Evolutionary conservation across 2,113 vertebrate species (phyloP).

Genomic region (Oreochromis niloticus): DNA sequence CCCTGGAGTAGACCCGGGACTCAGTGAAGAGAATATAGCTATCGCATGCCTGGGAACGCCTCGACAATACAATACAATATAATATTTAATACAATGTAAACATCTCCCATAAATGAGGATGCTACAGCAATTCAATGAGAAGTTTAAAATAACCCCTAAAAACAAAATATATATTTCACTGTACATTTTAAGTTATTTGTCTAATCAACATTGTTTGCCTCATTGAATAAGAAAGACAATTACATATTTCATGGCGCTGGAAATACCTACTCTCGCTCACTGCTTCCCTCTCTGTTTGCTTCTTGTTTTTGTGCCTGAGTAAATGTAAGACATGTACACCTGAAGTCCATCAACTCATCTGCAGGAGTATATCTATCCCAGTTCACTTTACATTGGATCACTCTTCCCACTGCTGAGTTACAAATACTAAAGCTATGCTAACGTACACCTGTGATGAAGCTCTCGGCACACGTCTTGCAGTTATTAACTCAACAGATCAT

Average conservation of each 20-base stretch:
- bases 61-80: neutral
- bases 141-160: neutral
- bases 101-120: neutral
- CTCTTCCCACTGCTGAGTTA: neutral
- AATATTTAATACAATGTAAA: neutral
- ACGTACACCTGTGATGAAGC: neutral
- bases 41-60: neutral
- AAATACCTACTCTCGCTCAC: neutral
- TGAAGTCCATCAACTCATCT: neutral
- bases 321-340: neutral
- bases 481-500: neutral
- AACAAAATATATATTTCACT: neutral
- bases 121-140: neutral
- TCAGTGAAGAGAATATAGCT: neutral
- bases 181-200: neutral
- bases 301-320: neutral
- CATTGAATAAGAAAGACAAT: neutral
- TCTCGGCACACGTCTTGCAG: fast-evolving
- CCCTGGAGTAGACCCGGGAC: neutral
- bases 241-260: neutral
- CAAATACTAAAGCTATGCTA: neutral
- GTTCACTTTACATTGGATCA: neutral
- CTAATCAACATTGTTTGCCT: neutral
- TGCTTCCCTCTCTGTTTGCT: neutral
- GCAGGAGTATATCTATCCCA: neutral